Evolutionary conservation across 37 sponge, comb jelly and placozoan genomes (phyloP), one percentile per base, ranked within the genome.

Genomic region (Chondrilla cf. caribensis): DNA sequence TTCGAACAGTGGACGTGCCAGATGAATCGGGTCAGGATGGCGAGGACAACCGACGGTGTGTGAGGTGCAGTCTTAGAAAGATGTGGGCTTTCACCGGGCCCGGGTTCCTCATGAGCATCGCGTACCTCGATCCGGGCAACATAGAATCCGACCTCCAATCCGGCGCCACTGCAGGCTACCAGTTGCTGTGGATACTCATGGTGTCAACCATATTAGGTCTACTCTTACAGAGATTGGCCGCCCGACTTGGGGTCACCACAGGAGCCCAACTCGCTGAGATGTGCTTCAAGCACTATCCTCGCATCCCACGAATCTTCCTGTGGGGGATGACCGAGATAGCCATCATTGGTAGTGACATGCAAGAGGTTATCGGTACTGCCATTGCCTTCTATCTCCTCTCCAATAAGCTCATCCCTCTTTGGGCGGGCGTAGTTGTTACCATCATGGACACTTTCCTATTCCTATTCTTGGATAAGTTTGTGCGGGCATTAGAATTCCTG

Each of bases 61-160:
- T 54, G 54, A 32, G 78, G 66, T 97, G 94, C 78, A 94, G 95
- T 58, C 87, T 92, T 32, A 58, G 91, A 18, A 97, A 97, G 87
- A 84, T 97, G 11, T 94, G 93, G 90, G 93, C 90, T 5, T 97
- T 97, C 87, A 94, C 95, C 17, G 98, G 98, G 0, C 98, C 98
- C 19, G 98, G 98, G 0, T 94, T 97, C 66, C 82, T 97, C 36
- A 97, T 97, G 98, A 97, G 98, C 84, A 97, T 97, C 42, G 98
- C 98, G 22, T 97, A 97, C 67, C 84, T 97, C 0, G 98, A 97
- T 62, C 98, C 98, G 8, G 98, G 98, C 2, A 97, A 97, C 79
- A 97, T 97, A 64, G 98, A 97, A 82, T 84, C 92, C 25, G 98
- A 97, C 80, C 79, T 97, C 1, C 98, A 94, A 79, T 92, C 89